Percentiles rank a stretch among this genome's conserved stretches.
phyloP scores from a whole-genome alignment of 2,888 invertebrate genomes.

The Ophion costatus region DNA sequence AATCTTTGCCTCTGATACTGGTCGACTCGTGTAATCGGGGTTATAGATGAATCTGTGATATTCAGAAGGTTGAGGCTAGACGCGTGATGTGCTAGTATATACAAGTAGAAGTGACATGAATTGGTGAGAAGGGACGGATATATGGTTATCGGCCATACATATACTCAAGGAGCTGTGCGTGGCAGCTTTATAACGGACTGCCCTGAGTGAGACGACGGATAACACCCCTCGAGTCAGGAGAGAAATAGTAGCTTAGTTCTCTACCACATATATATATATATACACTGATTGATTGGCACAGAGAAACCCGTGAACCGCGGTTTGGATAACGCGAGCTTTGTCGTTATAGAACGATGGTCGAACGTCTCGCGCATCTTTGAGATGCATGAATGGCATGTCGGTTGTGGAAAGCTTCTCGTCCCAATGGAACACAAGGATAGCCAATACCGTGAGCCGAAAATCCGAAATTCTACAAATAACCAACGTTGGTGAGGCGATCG shows the following conservation, averaged over 20 bases:
- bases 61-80: slow-evolving; percentile 5
- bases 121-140: slow-evolving; percentile 37
- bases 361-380: slow-evolving; percentile 53
- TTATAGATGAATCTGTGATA: no score
- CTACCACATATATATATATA: neutral
- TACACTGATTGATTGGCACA: slow-evolving; percentile 9
- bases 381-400: slow-evolving; percentile 48
- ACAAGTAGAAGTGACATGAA: slow-evolving; percentile 38
- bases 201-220: slow-evolving; percentile 34
- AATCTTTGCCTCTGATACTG: no score
- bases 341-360: slow-evolving; percentile 1
- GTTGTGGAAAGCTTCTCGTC: slow-evolving; percentile 29
- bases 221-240: slow-evolving; percentile 33
- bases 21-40: no score
- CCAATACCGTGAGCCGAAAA: slow-evolving; percentile 43
- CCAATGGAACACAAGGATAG: slow-evolving; percentile 18
- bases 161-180: slow-evolving; percentile 6
- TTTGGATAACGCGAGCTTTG: slow-evolving; percentile 1
- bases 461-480: slow-evolving; percentile 52
- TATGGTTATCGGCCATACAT: slow-evolving; percentile 19
- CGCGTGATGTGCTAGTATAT: slow-evolving; percentile 1
- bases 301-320: neutral
- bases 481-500: slow-evolving; percentile 11
- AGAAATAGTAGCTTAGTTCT: slow-evolving; percentile 44
- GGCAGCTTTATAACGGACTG: slow-evolving; percentile 7